Base-by-base conservation (phyloP, 2,113 vertebrate species). In the Mystacornis crossleyi region DNA sequence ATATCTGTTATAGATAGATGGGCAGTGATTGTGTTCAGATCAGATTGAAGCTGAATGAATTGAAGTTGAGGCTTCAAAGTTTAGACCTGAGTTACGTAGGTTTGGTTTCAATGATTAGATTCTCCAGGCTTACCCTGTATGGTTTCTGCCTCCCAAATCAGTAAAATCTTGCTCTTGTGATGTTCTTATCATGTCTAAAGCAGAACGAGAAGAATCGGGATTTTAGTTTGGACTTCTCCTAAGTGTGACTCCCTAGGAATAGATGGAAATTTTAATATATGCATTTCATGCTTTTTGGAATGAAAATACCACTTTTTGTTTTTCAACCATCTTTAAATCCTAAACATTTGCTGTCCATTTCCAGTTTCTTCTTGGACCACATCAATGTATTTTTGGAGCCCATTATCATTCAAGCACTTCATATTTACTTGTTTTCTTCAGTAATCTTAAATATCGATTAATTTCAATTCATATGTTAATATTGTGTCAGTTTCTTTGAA, bases 401-500 rank as follows among this genome's bases (percentile, higher is more conserved):
- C 4, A 28, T n/a, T 90, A 55, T 83, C 19, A 64, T 65, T 74
- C 55, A 88, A 77, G 31, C 34, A 70, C 66, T 87, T 67, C 31
- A 80, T 18, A 67, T 83, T 70, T 80, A n/a, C 28, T 94, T 95
- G 24, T 66, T 90, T 93, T 71, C 64, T 86, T 88, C 60, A 70
- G 60, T 74, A 81, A 89, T 89, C 51, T 94, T 71, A 92, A 95
- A 81, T 34, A 86, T 38, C 36, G 69, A 86, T 86, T 86, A 81
- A 64, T 86, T 94, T 94, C 55, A 43, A 92, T 93, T 95, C 60
- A 67, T 83, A 83, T 78, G 47, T 80, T 94, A 96, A 95, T 94
- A 53, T 45, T 71, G 14, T 67, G 64, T 36, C 51, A 62, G 38
- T 93, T 90, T 73, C 79, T 92, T 92, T 93, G 85, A 94, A 92